Base-by-base conservation (phyloP, 2,113 vertebrate species). In the Taurulus bubalis region DNA sequence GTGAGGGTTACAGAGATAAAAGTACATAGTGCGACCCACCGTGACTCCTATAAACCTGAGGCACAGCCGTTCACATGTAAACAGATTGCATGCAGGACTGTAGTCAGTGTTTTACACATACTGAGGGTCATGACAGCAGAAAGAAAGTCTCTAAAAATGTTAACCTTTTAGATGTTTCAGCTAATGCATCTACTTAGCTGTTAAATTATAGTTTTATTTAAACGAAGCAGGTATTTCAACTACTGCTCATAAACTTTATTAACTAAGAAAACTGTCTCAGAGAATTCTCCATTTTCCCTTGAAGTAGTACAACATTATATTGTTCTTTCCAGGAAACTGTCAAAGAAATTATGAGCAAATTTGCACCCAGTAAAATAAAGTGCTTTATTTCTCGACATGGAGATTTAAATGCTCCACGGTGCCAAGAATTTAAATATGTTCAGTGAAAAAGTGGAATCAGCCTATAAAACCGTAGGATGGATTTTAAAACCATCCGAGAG, bases 21-120 rank as follows among this genome's bases (percentile, higher is more conserved):
- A 75, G 78, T 49, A 75, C 40, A 49, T 0, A 26, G n/a, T 18
- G 45, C 6, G 10, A 47, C 71, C 66, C 22, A 62, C 56, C 26
- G 69, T 45, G 47, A 87, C 45, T 12, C 60, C 24, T 47, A 64
- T 60, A 55, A 28, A 55, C 49, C 38, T 71, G 81, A 47, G 40
- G 53, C 56, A 51, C 34, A 75, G 10, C 32, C 6, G 3, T 38
- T 49, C 32, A 34, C 51, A 60, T 47, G 30, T 12, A 15, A 28
- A 34, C 24, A 45, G 51, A 34, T 6, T 16, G 18, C 56, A 3
- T 42, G 26, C 18, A 30, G n/a, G 28, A 30, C 28, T 77, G 11
- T 45, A n/a, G 47, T 30, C 20, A 69, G 4, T 60, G 15, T 53
- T 36, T n/a, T 11, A 36, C 53, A 49, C 51, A 56, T 20, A 45